Base-by-base conservation (phyloP, 2,113 vertebrate species). In the Alexandromys fortis region DNA sequence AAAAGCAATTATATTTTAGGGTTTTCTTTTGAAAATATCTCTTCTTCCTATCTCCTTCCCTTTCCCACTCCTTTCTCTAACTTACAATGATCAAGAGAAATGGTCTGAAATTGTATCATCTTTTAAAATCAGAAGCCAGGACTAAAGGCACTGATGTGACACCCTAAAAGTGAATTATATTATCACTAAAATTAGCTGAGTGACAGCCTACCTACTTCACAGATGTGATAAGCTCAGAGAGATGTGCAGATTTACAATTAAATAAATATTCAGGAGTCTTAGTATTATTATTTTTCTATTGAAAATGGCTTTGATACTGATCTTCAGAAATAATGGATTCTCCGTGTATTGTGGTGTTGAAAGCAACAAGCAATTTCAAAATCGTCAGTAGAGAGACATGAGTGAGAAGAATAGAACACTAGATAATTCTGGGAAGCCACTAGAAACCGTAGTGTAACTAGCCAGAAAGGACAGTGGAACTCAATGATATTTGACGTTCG, bases 91-190 rank as follows among this genome's bases (percentile, higher is more conserved):
- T 86, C 85, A 76, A 92, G 30, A 55, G 10, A 38, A 94, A 77
- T 28, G 88, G 65, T 79, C 68, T 45, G 65, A 65, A 47, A 93
- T 82, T 93, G 86, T 93, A 63, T 90, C 49, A 86, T 49, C 28
- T 61, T 61, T 96, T 65, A 95, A 92, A 95, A 90, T 96, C 49
- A 86, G 77, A 92, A 92, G 88, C 13, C 38, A 89, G 35, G 49
- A 73, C 77, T 93, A 90, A 7, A 73, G 49, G 78, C 33, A 73
- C 67, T 89, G 28, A 73, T 67, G 21, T 30, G 67, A 94, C 11
- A 17, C 14, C 33, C 70, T 96, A 73, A 96, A 96, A 75, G 3
- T 13, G 58, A 94, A 86, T 82, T 75, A 5, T 86, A 75, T 86
- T 33, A 68, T 86, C 26, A 86, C 38, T 63, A 49, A 85, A 95